Evolutionary conservation across 2,113 vertebrate genomes (phyloP), one percentile per base, ranked within the genome.

Genomic region (Burhinus oedicnemus): DNA sequence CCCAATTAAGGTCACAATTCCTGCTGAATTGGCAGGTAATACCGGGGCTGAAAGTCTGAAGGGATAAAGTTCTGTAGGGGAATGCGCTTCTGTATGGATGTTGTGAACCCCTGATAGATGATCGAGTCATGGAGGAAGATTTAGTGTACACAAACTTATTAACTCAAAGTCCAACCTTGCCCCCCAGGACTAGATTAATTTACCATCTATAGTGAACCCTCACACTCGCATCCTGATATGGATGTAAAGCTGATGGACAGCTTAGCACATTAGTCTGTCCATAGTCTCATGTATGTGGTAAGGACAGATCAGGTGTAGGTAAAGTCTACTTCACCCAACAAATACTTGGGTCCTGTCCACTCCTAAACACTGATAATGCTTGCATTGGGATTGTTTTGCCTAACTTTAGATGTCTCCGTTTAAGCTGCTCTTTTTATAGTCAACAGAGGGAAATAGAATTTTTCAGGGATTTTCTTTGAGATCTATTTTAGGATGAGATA

Each of bases 1-100:
- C 68, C 72, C 61, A 91, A 66, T 83, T 87, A 94, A 94, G 69
- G 80, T 87, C 90, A 91, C 58, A 85, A 42, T 74, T 89, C 54
- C 61, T 78, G 40, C 22, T 66, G 77, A 88, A 0, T 2, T 88
- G 61, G 14, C 82, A 90, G 82, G 30, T 74, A 71, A 72, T 58
- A 64, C 17, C 29, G 76, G 25, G 17, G 27, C n/a, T 93, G 52
- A 79, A 83, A 85, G 8, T 45, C 27, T 62, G 70, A 64, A 78
- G 40, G 38, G 54, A 51, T 42, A 64, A 72, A 85, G 83, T 87
- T 87, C 40, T 91, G 36, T 23, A 83, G 54, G 9, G 22, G 30
- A 91, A 52, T 47, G 32, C 4, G 82, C 9, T 55, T 66, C 13
- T 32, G 23, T 6, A 13, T 71, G 74, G 32, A 42, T 64, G 29